A percentile compares a stretch with the other conserved stretches of the same genome.
phyloP scores from a whole-genome alignment of 2,797 vertebrate genomes.

The Mallotus villosus region DNA sequence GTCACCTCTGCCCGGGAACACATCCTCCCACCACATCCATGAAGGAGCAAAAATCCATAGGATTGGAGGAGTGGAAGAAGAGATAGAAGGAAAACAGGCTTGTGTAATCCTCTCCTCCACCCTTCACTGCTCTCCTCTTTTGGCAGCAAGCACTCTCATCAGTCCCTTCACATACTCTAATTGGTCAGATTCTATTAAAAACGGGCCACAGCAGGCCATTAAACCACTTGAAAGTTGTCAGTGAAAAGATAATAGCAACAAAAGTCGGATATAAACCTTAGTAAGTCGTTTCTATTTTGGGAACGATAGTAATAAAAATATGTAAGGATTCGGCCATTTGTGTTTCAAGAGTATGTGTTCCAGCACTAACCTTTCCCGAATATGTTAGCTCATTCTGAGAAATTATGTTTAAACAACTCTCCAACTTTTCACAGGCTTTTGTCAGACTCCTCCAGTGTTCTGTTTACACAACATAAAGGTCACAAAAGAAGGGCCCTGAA shows the following conservation, averaged over 20 bases:
- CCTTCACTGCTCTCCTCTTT: slow-evolving; percentile 48
- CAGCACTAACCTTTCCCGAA: slow-evolving; percentile 24
- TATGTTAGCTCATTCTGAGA: slow-evolving; percentile 2
- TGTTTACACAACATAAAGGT: background rate
- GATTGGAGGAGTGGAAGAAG: slow-evolving; percentile 38
- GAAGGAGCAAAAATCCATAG: slow-evolving; percentile 48
- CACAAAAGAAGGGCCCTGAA: background rate
- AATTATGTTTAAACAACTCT: slow-evolving; percentile 32
- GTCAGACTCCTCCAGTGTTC: background rate
- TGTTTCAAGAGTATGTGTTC: slow-evolving; percentile 21
- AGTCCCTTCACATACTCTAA: background rate
- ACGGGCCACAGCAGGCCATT: slow-evolving; percentile 8
- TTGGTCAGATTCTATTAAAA: background rate
- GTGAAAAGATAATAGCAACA: slow-evolving; percentile 32
- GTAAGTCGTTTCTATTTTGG: slow-evolving; percentile 22
- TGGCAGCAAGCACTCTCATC: slow-evolving; percentile 27
- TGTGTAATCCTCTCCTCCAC: slow-evolving; percentile 56
- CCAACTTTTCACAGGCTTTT: slow-evolving; percentile 35
- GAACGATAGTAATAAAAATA: slow-evolving; percentile 38
- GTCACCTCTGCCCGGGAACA: slow-evolving; percentile 60
- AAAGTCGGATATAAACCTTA: slow-evolving; percentile 32
- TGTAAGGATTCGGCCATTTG: slow-evolving; percentile 39
- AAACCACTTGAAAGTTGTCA: background rate
- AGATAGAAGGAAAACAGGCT: slow-evolving; percentile 10
- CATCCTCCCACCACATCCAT: slow-evolving; percentile 51